A percentile compares a stretch with the other conserved stretches of the same genome.
These are phyloP conservation scores for Drosophila suboccidentalis DNA, from an alignment of 2,888 invertebrate species.

Conservation along the genomic window DNA sequence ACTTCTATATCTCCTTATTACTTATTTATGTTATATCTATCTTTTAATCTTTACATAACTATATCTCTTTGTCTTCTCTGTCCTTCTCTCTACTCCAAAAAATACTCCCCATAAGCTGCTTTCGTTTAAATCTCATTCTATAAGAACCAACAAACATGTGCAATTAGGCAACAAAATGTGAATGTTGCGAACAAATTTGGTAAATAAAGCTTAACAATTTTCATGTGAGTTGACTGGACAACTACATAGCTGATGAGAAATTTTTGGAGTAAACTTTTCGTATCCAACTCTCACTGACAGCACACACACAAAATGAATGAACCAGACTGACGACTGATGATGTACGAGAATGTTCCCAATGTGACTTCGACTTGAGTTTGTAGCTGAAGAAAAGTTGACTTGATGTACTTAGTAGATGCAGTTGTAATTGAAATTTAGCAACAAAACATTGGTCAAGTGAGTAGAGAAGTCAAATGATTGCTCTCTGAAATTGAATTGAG, in stretches of 20 bases:
- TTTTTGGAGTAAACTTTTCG: constrained; percentile 30
- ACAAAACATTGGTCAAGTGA: constrained; percentile 50
- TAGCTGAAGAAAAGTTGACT: constrained; percentile 55
- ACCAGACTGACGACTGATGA: constrained; percentile 26
- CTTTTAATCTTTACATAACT: too few species aligned
- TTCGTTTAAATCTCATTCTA: constrained; percentile 7
- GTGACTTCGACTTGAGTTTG: constrained; percentile 19
- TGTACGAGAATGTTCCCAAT: constrained; percentile 22
- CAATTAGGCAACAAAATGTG: constrained; percentile 48
- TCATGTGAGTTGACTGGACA: constrained; percentile 8
- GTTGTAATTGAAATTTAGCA: constrained; percentile 80
- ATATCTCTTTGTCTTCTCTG: background rate
- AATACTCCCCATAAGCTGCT: constrained; percentile 1
- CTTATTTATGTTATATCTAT: too few species aligned
- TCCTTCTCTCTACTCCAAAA: background rate
- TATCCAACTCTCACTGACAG: constrained; percentile 35
- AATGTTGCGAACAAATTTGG: constrained; percentile 16
- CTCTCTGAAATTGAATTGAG: constrained; percentile 47
- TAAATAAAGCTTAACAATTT: constrained; percentile 36
- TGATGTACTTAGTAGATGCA: constrained; percentile 76
- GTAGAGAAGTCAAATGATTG: constrained; percentile 14
- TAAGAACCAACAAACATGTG: constrained; percentile 1
- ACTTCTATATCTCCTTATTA: too few species aligned
- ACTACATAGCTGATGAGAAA: constrained; percentile 10
- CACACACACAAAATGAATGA: constrained; percentile 28